Conservation (phyloP, 2,797 vertebrate species). For the Poecilia gillii region DNA sequence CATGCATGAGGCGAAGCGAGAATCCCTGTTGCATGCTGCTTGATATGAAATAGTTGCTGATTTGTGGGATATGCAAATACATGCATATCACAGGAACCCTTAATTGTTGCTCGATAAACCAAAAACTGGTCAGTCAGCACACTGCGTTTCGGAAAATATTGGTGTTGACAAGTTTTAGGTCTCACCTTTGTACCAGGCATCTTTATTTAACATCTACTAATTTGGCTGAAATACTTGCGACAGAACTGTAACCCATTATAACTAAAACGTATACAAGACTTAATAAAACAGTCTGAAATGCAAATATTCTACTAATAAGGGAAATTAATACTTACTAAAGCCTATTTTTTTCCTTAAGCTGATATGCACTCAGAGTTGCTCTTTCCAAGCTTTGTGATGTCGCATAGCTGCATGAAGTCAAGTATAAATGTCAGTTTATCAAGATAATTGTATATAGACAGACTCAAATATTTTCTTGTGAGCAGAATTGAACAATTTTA, state of each 20-base stretch:
- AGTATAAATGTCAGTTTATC: neutral
- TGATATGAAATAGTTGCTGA: slow-evolving; percentile 46
- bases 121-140: slow-evolving; percentile 51
- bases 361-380: slow-evolving; percentile 9
- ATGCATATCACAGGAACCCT: slow-evolving; percentile 35
- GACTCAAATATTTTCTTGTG: neutral
- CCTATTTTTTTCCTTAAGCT: slow-evolving; percentile 11
- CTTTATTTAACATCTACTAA: neutral
- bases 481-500: neutral
- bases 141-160: slow-evolving; percentile 24
- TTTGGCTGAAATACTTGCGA: slow-evolving; percentile 2
- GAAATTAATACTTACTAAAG: slow-evolving; percentile 1
- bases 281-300: slow-evolving; percentile 2
- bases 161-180: slow-evolving; percentile 18
- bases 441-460: neutral
- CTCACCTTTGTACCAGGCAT: neutral
- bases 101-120: slow-evolving; percentile 48
- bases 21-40: slow-evolving; percentile 24
- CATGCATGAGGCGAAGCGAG: slow-evolving; percentile 12
- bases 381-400: slow-evolving; percentile 24
- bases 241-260: neutral
- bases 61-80: slow-evolving; percentile 61
- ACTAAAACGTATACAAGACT: neutral
- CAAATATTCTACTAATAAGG: slow-evolving; percentile 13
- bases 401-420: neutral